Evolutionary conservation across 1,140 invertebrate species (phyloP).

Genomic region (Matsumurasca onukii): DNA sequence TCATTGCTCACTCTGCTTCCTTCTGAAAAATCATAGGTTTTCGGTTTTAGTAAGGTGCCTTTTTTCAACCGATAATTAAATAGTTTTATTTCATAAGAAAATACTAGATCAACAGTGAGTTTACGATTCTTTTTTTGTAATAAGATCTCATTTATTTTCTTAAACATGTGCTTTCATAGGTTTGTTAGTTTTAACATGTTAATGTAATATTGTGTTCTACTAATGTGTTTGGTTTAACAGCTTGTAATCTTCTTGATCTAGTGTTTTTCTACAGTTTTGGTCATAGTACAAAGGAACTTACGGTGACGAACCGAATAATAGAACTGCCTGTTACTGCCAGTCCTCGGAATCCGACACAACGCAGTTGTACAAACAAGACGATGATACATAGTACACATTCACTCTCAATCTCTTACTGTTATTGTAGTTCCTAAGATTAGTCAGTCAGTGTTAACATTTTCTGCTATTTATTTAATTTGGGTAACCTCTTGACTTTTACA

Average conservation of each 20-base stretch:
- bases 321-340: slow-evolving; percentile 21
- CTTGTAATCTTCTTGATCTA: not conserved
- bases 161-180: not conserved
- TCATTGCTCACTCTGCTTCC: slow-evolving; percentile 19
- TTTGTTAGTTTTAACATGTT: not conserved
- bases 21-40: not conserved
- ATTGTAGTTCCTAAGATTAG: not conserved
- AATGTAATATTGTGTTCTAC: not conserved
- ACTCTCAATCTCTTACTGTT: not conserved
- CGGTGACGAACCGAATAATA: slow-evolving; percentile 12
- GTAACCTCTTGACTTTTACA: no score
- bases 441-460: not conserved
- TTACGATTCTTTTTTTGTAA: not conserved
- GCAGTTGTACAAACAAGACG: slow-evolving; percentile 19
- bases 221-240: not conserved
- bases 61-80: not conserved
- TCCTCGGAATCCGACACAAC: not conserved
- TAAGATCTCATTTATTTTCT: not conserved
- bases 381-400: slow-evolving; percentile 21
- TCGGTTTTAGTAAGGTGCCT: slow-evolving; percentile 9
- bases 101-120: slow-evolving; percentile 12
- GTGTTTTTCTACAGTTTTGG: slow-evolving; percentile 17
- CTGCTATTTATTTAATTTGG: no score
- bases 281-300: slow-evolving; percentile 9
- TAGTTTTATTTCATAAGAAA: not conserved